Evolutionary conservation across 1,140 invertebrate genomes (phyloP).

Genomic region (Bombyx mori): ASM3026992v2 NC_085111.1:13069001-13069500

Average conservation of each 20-base stretch:
- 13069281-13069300: conserved; percentile 9
- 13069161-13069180: conserved; percentile 17
- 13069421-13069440: conserved; percentile 44
- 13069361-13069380: conserved; percentile 37
- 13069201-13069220: background rate
- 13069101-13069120: conserved; percentile 51
- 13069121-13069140: conserved; percentile 44
- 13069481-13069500: conserved; percentile 15
- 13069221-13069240: background rate
- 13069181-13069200: background rate
- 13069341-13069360: conserved; percentile 51
- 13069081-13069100: conserved; percentile 27
- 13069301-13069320: conserved; percentile 17
- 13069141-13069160: conserved; percentile 49
- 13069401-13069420: conserved; percentile 42
- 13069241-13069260: conserved; percentile 51
- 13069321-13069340: conserved; percentile 36
- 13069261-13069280: conserved; percentile 28
- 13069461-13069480: too few relatives aligned
- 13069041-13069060: conserved; percentile 52
- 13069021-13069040: conserved; percentile 33
- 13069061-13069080: conserved; percentile 45
- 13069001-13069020: conserved; percentile 49
- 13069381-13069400: conserved; percentile 20
- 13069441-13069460: conserved; percentile 2